A percentile compares a stretch with the other conserved stretches of the same genome.
phyloP scores from a whole-genome alignment of 2,113 vertebrate species.

The Argyrosomus japonicus region DNA sequence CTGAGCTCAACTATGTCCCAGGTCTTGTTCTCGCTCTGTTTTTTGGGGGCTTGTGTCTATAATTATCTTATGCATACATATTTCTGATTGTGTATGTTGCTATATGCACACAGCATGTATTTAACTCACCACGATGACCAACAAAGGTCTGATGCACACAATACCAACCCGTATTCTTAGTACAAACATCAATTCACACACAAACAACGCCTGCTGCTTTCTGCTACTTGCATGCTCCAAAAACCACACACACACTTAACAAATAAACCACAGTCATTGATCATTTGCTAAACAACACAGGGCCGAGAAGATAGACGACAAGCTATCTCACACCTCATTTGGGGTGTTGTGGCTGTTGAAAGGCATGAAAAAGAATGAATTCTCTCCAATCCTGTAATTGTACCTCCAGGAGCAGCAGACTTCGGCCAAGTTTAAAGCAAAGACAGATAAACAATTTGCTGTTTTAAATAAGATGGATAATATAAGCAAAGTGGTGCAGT shows the following conservation, averaged over 20 bases:
- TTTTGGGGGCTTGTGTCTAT: not conserved
- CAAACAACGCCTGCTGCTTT: slow-evolving; percentile 17
- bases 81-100: not conserved
- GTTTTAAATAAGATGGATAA: slow-evolving; percentile 31
- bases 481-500: slow-evolving; percentile 10
- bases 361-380: not conserved
- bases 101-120: not conserved
- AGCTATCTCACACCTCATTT: slow-evolving; percentile 44
- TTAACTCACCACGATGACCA: not conserved
- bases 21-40: not conserved
- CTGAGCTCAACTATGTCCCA: slow-evolving; percentile 7
- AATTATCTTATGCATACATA: not conserved
- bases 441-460: slow-evolving; percentile 28
- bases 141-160: not conserved
- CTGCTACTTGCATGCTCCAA: slow-evolving; percentile 2
- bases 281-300: slow-evolving; percentile 35
- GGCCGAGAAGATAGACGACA: slow-evolving; percentile 29
- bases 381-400: not conserved
- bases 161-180: not conserved
- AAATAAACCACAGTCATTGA: slow-evolving; percentile 34
- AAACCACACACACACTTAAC: slow-evolving; percentile 36
- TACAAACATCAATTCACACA: slow-evolving; percentile 22
- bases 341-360: slow-evolving; percentile 9
- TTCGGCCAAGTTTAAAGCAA: slow-evolving; percentile 38
- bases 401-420: slow-evolving; percentile 18